Percentiles rank a stretch among this genome's conserved stretches.
Conservation (phyloP, 1,140 invertebrate genomes). For the Plutomurus gul region DNA sequence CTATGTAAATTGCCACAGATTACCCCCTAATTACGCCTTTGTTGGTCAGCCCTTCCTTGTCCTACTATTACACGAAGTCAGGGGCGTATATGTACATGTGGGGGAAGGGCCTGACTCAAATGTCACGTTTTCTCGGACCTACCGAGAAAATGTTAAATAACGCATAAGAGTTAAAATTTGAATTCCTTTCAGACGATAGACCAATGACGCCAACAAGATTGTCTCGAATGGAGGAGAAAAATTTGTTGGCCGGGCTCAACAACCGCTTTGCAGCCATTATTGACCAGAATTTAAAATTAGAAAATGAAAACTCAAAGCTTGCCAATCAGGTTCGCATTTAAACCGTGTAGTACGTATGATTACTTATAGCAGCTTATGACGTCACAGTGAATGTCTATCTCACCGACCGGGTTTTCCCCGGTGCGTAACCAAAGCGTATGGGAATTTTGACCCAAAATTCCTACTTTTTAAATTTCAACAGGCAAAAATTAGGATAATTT, state of each 20-base stretch:
- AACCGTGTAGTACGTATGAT: background rate
- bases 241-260: constrained; percentile 39
- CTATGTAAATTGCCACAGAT: no score
- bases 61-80: no score
- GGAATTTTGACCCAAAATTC: background rate
- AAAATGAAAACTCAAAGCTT: constrained; percentile 80
- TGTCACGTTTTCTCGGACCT: background rate
- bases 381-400: background rate
- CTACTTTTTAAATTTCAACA: no score
- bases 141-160: background rate
- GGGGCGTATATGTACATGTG: no score
- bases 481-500: no score
- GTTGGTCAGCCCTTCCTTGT: no score
- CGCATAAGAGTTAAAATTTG: constrained; percentile 1
- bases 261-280: constrained; percentile 43
- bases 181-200: constrained; percentile 58
- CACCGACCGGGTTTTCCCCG: background rate
- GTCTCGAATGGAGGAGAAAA: constrained; percentile 45
- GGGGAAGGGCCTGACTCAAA: background rate
- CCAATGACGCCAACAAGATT: constrained; percentile 38
- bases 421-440: background rate
- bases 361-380: background rate
- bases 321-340: constrained; percentile 68
- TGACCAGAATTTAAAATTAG: constrained; percentile 37
- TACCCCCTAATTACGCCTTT: no score